These are phyloP conservation scores for Oreonectes daqikongensis DNA, from an alignment of 2,797 vertebrate species.

Conservation along the genomic window DNA sequence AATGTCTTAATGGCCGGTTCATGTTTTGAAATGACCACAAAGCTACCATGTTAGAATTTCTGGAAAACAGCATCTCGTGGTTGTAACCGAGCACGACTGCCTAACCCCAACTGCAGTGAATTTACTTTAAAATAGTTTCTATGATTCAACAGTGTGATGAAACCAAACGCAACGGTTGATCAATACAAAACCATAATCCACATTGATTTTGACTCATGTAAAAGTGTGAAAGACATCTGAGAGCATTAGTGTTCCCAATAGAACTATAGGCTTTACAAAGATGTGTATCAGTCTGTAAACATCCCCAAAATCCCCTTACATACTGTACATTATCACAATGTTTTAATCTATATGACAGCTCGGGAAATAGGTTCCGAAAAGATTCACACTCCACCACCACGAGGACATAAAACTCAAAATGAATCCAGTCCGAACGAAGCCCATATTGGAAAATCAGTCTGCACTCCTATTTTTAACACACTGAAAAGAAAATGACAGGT, in stretches of 20 bases:
- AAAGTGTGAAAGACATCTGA: slow-evolving; percentile 18
- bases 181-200: not conserved
- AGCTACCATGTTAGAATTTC: slow-evolving; percentile 28
- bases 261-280: not conserved
- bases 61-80: slow-evolving; percentile 16
- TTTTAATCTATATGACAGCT: slow-evolving; percentile 7
- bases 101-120: slow-evolving; percentile 39
- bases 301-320: not conserved
- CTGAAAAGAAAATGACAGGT: not conserved
- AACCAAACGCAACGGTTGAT: slow-evolving; percentile 12
- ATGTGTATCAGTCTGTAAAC: slow-evolving; percentile 3
- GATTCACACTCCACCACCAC: not conserved
- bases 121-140: slow-evolving; percentile 23
- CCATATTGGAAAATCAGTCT: not conserved
- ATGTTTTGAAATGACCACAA: slow-evolving; percentile 31
- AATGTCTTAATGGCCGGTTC: slow-evolving; percentile 12
- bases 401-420: not conserved
- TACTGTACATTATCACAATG: not conserved
- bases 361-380: not conserved
- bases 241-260: slow-evolving; percentile 10
- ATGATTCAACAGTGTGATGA: slow-evolving; percentile 15
- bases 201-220: slow-evolving; percentile 22
- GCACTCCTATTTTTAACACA: too few species aligned
- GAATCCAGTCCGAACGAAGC: not conserved
- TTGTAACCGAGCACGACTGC: slow-evolving; percentile 34